phyloP scores from a whole-genome alignment of 2,797 vertebrate species.

The Falco novaeseelandiae region DNA sequence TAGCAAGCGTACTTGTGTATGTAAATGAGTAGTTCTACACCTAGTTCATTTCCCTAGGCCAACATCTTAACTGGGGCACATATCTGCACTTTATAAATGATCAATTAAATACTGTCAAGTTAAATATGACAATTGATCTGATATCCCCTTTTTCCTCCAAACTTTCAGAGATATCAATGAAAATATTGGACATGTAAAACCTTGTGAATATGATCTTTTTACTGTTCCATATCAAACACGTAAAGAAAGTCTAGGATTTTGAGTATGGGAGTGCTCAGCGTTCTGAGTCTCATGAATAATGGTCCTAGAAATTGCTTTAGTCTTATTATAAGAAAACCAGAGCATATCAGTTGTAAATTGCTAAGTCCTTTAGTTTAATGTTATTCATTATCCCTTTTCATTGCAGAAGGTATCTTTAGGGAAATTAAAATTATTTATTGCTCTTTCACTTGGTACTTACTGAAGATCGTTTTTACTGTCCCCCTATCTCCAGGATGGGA shows the following conservation, averaged over 20 bases:
- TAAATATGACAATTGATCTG: neutral
- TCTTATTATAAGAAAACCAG: neutral
- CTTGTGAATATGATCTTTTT: neutral
- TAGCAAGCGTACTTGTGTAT: neutral
- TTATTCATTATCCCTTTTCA: neutral
- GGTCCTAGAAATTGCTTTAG: neutral
- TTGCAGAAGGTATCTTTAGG: neutral
- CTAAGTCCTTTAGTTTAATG: neutral
- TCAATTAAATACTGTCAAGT: neutral
- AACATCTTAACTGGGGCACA: neutral
- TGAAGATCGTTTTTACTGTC: neutral
- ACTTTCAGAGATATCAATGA: neutral
- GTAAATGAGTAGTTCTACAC: neutral
- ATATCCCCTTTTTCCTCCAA: neutral
- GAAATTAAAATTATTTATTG: neutral
- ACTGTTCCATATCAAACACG: neutral
- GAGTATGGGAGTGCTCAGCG: neutral
- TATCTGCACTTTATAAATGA: neutral
- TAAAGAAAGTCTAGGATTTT: neutral
- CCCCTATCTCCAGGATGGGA: neutral
- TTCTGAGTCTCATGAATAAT: neutral
- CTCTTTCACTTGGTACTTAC: neutral
- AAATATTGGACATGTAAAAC: neutral
- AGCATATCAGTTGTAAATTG: neutral
- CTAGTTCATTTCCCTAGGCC: neutral